These are phyloP conservation scores for Hystrix cristata DNA, from an alignment of 2,113 vertebrate species.

Conservation along the genomic window DNA sequence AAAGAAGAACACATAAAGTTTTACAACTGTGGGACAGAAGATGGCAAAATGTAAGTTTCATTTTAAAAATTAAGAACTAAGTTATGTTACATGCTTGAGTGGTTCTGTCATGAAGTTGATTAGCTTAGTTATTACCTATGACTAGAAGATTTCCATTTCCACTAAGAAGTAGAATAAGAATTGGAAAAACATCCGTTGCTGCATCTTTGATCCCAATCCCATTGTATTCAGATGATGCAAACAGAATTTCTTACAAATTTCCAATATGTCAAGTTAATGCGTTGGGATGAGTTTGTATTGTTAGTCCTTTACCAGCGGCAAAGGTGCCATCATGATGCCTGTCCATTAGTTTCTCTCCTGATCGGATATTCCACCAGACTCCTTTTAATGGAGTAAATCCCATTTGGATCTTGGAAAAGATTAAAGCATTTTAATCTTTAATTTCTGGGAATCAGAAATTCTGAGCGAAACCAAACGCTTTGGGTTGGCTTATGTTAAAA, in stretches of 20 bases:
- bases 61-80: constrained; percentile 81
- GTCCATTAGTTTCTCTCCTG: not conserved
- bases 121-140: constrained; percentile 86
- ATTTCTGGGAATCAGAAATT: constrained; percentile 54
- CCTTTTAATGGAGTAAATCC: constrained; percentile 14
- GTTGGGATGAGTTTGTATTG: not conserved
- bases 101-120: constrained; percentile 84
- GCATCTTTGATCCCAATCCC: constrained; percentile 75
- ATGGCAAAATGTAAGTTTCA: constrained; percentile 82
- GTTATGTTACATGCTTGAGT: constrained; percentile 82
- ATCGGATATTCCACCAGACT: not conserved
- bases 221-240: constrained; percentile 74
- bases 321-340: not conserved
- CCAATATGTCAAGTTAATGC: constrained; percentile 26
- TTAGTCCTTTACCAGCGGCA: not conserved
- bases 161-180: constrained; percentile 85
- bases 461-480: constrained; percentile 27
- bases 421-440: constrained; percentile 50
- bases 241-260: constrained; percentile 46
- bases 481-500: constrained; percentile 56
- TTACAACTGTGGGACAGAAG: constrained; percentile 82
- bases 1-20: constrained; percentile 86
- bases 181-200: constrained; percentile 73
- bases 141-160: constrained; percentile 85
- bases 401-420: constrained; percentile 27